Percentiles rank a stretch among this genome's conserved stretches.
These are phyloP conservation scores for Garrulus glandarius DNA, from an alignment of 2,797 vertebrate genomes.

Conservation along the genomic window DNA sequence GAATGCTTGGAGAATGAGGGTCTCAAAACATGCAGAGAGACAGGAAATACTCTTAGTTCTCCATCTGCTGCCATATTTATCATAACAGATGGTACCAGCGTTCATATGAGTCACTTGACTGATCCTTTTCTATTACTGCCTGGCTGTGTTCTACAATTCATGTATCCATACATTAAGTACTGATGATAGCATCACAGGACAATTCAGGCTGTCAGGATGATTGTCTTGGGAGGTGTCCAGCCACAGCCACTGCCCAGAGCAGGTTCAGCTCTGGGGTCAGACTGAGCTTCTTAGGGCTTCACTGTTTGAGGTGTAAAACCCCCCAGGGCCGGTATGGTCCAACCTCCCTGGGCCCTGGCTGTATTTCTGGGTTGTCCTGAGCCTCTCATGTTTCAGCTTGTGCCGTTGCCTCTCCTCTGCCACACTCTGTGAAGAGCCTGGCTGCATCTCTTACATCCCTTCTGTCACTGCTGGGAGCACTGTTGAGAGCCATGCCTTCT, in stretches of 20 bases:
- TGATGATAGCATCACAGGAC: background rate
- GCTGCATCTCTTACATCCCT: background rate
- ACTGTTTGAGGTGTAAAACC: accelerated
- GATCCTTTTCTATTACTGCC: background rate
- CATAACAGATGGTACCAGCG: background rate
- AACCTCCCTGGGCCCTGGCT: background rate
- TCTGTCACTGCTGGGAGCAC: background rate
- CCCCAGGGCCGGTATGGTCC: no score
- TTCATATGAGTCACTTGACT: background rate
- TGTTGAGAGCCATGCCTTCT: background rate
- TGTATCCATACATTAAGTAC: background rate
- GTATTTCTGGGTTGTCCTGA: background rate
- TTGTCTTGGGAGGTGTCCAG: background rate
- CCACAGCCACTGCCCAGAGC: background rate
- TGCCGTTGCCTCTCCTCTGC: background rate
- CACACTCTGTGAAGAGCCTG: background rate
- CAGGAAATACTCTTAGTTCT: background rate
- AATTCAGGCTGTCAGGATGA: background rate
- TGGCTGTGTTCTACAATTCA: background rate
- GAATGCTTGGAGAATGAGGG: background rate
- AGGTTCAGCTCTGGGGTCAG: background rate
- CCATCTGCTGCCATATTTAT: background rate
- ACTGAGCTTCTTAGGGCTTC: background rate
- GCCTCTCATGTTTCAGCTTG: background rate
- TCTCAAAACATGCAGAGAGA: background rate